These are phyloP conservation scores for Drosophila ironensis DNA, from an alignment of 1,140 invertebrate genomes.

Conservation along the genomic window DNA sequence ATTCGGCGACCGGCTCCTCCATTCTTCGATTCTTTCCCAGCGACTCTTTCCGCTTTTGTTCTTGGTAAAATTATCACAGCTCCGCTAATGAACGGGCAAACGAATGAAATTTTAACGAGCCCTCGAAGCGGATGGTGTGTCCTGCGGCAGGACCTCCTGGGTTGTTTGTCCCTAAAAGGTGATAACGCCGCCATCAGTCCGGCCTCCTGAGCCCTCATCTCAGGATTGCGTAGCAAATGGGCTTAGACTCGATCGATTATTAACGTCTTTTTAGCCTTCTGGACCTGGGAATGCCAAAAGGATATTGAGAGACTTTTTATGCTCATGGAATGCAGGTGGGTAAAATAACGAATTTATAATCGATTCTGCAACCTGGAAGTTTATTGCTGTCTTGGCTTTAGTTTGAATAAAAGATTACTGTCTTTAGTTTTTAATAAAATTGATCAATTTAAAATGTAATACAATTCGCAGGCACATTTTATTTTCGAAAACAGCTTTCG, in stretches of 20 bases:
- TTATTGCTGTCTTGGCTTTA: too few relatives aligned
- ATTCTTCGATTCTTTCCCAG: conserved; percentile 16
- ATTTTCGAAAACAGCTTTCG: background rate
- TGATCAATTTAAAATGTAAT: too few relatives aligned
- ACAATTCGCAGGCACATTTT: too few relatives aligned
- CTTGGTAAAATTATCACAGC: conserved; percentile 67
- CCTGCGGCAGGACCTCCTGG: conserved; percentile 63
- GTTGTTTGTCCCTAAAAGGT: conserved; percentile 70
- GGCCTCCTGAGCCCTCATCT: conserved; percentile 16
- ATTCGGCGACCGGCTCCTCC: conserved; percentile 13
- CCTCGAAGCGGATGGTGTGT: conserved; percentile 14
- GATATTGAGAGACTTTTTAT: background rate
- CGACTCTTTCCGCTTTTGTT: conserved; percentile 24
- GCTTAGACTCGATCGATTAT: conserved; percentile 45
- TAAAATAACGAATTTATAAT: too few relatives aligned
- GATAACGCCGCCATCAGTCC: conserved; percentile 57
- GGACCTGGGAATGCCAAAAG: background rate
- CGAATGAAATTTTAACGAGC: conserved; percentile 79
- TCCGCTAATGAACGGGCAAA: conserved; percentile 71
- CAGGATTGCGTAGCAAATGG: conserved; percentile 49
- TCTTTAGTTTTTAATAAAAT: too few relatives aligned
- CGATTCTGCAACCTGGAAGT: too few relatives aligned
- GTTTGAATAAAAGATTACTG: too few relatives aligned
- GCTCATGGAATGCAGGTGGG: too few relatives aligned
- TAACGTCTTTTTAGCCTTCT: conserved; percentile 62